Base-by-base conservation (phyloP, 2,113 vertebrate genomes). In the Falco punctatus region DNA sequence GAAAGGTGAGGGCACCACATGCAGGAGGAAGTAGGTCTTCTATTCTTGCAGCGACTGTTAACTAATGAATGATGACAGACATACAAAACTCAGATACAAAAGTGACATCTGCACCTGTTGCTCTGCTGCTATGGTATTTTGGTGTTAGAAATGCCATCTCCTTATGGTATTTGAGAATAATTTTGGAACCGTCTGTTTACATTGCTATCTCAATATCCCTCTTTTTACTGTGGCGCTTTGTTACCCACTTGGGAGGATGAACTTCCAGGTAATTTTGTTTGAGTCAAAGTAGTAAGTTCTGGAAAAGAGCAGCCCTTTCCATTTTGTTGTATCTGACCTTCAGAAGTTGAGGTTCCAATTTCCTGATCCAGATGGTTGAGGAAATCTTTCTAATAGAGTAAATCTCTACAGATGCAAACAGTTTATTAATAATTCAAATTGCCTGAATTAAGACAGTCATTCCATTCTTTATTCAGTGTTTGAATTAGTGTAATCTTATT, bases 351-450 rank as follows among this genome's bases (percentile, higher is more conserved):
- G 51, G 40, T 86, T 93, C 78, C 93, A 90, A 95, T 97, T 97
- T 97, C 95, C 96, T 95, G 92, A 81, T 94, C 86, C 92, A 92
- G 90, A 94, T 94, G 86, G 75, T 91, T 72, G 86, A 96, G 94
- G 96, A 96, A 97, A 95, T 95, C 81, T 94, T 96, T 84, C 84
- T 86, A 94, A 85, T 89, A 95, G 74, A 94, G 65, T 90, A 96
- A 96, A 85, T 90, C 87, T 96, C 92, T 85, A 88, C 94, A 96
- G 93, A 94, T 77, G 94, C 81, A 95, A 94, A 89, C 61, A 81
- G 85, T 90, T 97, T 86, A 94, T 97, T 97, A 97, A 97, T 97
- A 97, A 96, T 97, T 95, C 95, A 96, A 97, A 96, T 97, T 96
- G 96, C 51, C 84, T 94, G 84, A 96, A 96, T 97, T 97, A 97